Evolutionary conservation across 2,888 invertebrate species (phyloP), one percentile per base, ranked within the genome.

Genomic region (Panzeria rudis): DNA sequence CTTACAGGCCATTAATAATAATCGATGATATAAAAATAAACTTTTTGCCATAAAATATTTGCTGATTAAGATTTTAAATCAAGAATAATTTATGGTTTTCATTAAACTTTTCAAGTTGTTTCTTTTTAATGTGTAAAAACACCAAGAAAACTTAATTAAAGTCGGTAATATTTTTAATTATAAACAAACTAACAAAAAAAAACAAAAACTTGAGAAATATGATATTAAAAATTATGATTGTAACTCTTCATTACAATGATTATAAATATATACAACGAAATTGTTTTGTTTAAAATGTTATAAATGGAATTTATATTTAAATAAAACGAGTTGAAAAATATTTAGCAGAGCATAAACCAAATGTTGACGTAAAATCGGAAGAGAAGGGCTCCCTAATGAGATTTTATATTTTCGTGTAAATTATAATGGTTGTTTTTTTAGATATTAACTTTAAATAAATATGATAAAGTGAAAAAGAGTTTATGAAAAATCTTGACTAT

Each of bases 351-450:
- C 82, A 83, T 76, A 71, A 83, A 71, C 29, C 32, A 35, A 23
- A 15, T 64, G 56, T 77, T 83, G 82, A 83, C 82, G 82, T 83
- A 83, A 64, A 64, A 66, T 59, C 23, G 15, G 6, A 59, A 29
- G 76, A 11, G 76, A 83, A 71, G 41, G 20, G 23, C 50, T 47
- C 17, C 76, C 25, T 13, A 17, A 11, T 47, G 6, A 0, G 3
- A n/a, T 6, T 54, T n/a, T n/a, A 41, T 38, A 11, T 4, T 38
- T n/a, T n/a, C n/a, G n/a, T n/a, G n/a, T n/a, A n/a, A n/a, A n/a
- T n/a, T n/a, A n/a, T n/a, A n/a, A n/a, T n/a, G n/a, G n/a, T n/a
- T n/a, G n/a, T n/a, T n/a, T n/a, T n/a, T n/a, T n/a, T n/a, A n/a
- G n/a, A n/a, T n/a, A n/a, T n/a, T 38, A 4, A 8, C 9, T 38